These are phyloP conservation scores for Python bivittatus DNA, from an alignment of 2,113 vertebrate species.

Conservation along the genomic window DNA sequence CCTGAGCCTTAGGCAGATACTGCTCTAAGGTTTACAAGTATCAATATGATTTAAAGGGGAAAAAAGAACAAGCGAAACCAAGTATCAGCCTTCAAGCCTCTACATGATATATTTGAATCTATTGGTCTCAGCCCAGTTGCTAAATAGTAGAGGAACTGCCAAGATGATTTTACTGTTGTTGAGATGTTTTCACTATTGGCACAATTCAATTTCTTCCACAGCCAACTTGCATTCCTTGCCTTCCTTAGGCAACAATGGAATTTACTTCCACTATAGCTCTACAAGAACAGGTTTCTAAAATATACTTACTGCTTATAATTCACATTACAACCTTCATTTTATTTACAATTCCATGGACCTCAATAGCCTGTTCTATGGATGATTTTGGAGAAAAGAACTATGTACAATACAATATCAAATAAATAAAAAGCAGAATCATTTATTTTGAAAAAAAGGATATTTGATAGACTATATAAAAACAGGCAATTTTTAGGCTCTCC, in stretches of 20 bases:
- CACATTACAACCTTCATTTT: neutral
- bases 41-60: neutral
- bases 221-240: neutral
- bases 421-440: neutral
- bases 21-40: neutral
- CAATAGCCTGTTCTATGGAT: neutral
- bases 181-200: neutral
- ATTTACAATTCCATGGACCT: neutral
- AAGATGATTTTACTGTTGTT: neutral
- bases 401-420: neutral
- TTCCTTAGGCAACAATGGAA: neutral
- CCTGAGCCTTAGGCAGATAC: neutral
- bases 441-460: neutral
- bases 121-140: neutral
- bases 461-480: neutral
- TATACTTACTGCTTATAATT: neutral
- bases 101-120: neutral
- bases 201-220: neutral
- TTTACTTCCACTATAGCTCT: neutral
- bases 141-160: neutral
- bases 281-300: neutral
- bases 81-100: neutral
- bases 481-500: neutral
- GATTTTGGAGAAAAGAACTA: neutral
- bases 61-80: neutral